A percentile compares a stretch with the other conserved stretches of the same genome.
These are phyloP conservation scores for Sphecodes monilicornis DNA, from an alignment of 2,888 invertebrate genomes.

Conservation along the genomic window DNA sequence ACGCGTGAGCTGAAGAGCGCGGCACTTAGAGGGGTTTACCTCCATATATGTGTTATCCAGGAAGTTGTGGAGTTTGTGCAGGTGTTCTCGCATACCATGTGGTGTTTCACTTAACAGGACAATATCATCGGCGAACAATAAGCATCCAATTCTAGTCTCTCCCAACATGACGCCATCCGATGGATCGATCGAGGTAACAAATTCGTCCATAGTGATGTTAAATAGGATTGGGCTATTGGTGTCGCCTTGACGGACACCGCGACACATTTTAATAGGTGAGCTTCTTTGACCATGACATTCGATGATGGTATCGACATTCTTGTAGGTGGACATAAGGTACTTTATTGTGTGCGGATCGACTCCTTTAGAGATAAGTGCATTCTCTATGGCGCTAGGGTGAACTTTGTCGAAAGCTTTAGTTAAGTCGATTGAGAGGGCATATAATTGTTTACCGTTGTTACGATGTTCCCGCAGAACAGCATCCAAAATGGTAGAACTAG, in stretches of 20 bases:
- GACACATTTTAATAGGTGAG: too few relatives aligned
- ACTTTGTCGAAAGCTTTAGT: slow-evolving; percentile 8
- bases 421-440: slow-evolving; percentile 1
- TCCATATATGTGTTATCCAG: neutral
- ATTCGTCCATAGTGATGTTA: slow-evolving; percentile 13
- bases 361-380: neutral
- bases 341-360: neutral
- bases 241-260: slow-evolving; percentile 14
- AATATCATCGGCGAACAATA: neutral
- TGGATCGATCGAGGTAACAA: neutral
- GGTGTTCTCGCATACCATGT: slow-evolving; percentile 14
- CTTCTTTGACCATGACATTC: too few relatives aligned
- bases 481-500: too few relatives aligned
- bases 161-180: neutral
- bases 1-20: neutral
- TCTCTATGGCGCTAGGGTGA: neutral
- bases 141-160: neutral
- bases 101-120: neutral
- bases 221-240: slow-evolving; percentile 15
- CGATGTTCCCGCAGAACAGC: too few relatives aligned
- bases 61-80: neutral
- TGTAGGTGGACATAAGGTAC: slow-evolving; percentile 7
- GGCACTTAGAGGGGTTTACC: slow-evolving; percentile 6
- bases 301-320: neutral
- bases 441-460: too few relatives aligned